Base-by-base conservation (phyloP, 2,888 invertebrate species). In the Zelleria hepariella region DNA sequence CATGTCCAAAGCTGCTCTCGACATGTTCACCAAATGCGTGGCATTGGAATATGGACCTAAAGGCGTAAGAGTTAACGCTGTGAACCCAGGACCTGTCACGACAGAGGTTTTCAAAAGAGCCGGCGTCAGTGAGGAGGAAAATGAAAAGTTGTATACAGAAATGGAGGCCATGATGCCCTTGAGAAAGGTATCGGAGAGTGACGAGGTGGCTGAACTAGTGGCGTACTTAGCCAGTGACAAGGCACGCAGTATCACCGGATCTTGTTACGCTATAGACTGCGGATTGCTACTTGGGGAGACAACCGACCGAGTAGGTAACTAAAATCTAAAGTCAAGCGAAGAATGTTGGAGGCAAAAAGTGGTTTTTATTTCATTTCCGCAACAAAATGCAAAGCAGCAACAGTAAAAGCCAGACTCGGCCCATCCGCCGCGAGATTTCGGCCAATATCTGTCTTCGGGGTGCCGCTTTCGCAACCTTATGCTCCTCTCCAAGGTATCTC, bases 1-100 rank as follows among this genome's bases (percentile, higher is more conserved):
- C 62, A 81, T 85, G 74, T 79, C 82, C 0, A 86, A 86, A 68
- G 82, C 84, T 1, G 83, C 80, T 1, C 63, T 84, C 2, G 83
- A 86, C 59, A 79, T 79, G 74, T 77, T 82, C 5, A 83, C 61
- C 0, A 82, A 82, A 65, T 82, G 82, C 60, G 65, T 71, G 10
- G 83, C 86, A n/a, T 60, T 81, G 23, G 76, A 82, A 58, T 62
- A 79, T 20, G 82, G 74, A 1, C 62, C 71, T 1, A 70, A 72
- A 59, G 82, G 83, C 27, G 78, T 86, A 2, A 70, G 85, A 67
- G 82, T 82, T 4, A 86, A 86, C 51, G 66, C 79, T 10, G 78
- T 86, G 2, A 82, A 81, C 61, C 84, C 85, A 18, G 85, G 86
- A 1, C 78, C 79, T 2, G 76, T 83, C 8, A 75, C 69, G 55